phyloP scores from a whole-genome alignment of 2,797 vertebrate species.

The Sandelia bainsii region DNA sequence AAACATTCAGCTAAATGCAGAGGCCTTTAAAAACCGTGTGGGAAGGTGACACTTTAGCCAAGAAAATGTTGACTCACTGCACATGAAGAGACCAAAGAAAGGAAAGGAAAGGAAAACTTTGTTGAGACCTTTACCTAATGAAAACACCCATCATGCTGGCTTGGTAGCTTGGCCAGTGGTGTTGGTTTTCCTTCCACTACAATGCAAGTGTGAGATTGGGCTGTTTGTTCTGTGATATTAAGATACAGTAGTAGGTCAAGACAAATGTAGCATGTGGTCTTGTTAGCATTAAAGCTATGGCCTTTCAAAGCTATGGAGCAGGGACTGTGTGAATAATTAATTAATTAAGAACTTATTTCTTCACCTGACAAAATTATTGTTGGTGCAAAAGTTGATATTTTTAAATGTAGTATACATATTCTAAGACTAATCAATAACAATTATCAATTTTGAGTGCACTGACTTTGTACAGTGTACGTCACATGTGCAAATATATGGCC shows the following conservation, averaged over 20 bases:
- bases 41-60: conserved; percentile 27
- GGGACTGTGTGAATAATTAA: background rate
- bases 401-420: background rate
- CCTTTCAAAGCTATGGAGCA: background rate
- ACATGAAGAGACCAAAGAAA: conserved; percentile 23
- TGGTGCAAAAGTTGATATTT: background rate
- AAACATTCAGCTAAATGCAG: conserved; percentile 29
- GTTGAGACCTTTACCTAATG: background rate
- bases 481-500: no score
- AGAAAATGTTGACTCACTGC: conserved; percentile 24
- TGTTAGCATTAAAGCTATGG: background rate
- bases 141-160: background rate
- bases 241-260: conserved; percentile 51
- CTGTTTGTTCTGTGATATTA: conserved; percentile 59
- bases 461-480: no score
- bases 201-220: conserved; percentile 40
- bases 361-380: background rate
- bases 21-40: conserved; percentile 28
- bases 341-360: background rate
- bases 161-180: conserved; percentile 38
- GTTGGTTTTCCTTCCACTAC: conserved; percentile 59
- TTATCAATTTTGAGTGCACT: no score
- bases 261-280: conserved; percentile 1
- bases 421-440: no score
- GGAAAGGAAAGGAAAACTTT: background rate